Percentiles rank a stretch among this genome's conserved stretches.
Evolutionary conservation across 2,113 vertebrate species (phyloP).

Genomic region (Sigmodon hispidus): DNA sequence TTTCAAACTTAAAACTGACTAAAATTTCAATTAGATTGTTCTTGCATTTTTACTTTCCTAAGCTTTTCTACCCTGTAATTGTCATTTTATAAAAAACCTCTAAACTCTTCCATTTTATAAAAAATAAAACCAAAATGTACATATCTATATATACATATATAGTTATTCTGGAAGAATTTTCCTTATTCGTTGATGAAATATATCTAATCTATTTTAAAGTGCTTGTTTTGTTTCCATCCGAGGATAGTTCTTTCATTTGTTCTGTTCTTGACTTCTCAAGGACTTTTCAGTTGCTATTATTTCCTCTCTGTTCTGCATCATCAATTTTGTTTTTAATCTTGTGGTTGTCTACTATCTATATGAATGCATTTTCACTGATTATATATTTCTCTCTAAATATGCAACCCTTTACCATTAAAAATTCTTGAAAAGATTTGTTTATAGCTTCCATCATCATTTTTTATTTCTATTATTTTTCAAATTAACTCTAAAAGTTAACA

Average conservation of each 20-base stretch:
- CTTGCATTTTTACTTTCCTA: constrained; percentile 13
- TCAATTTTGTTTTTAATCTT: background rate
- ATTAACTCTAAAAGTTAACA: background rate
- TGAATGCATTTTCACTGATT: background rate
- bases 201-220: background rate
- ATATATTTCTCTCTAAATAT: background rate
- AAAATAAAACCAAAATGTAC: background rate
- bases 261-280: constrained; percentile 28
- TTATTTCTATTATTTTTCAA: background rate
- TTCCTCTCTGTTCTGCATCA: background rate
- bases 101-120: background rate
- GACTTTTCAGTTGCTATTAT: background rate
- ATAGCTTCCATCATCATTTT: background rate
- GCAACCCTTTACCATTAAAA: background rate
- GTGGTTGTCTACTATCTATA: background rate
- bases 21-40: background rate
- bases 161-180: background rate
- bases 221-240: constrained; percentile 21
- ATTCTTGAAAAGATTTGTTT: background rate
- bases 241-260: background rate
- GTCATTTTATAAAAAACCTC: background rate
- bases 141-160: background rate
- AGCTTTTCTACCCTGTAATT: background rate
- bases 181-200: background rate
- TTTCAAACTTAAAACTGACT: constrained; percentile 9